Conservation (phyloP, 1,140 invertebrate genomes). For the Bradynema listronoti region DNA sequence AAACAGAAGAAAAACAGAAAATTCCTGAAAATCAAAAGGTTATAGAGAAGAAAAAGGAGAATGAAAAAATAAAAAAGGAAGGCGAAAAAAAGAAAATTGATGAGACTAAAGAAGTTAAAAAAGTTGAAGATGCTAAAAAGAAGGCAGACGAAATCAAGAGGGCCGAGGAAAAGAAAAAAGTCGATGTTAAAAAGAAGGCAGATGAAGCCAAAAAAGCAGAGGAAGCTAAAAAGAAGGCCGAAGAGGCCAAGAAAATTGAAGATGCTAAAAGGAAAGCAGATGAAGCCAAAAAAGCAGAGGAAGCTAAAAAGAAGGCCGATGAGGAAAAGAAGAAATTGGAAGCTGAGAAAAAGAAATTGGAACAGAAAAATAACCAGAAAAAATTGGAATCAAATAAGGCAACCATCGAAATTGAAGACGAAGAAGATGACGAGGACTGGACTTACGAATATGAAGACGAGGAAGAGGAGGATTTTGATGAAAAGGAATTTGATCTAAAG, state of each 20-base stretch:
- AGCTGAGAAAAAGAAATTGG: background rate
- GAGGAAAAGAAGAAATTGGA: slow-evolving; percentile 7
- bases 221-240: slow-evolving; percentile 4
- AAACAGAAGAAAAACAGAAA: no score
- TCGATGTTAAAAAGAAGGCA: background rate
- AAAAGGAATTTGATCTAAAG: no score
- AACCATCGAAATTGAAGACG: no score
- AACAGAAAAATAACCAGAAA: no score
- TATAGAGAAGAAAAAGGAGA: no score
- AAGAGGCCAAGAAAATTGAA: slow-evolving; percentile 5
- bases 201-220: slow-evolving; percentile 3
- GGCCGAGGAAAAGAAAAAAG: slow-evolving; percentile 1
- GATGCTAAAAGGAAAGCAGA: background rate
- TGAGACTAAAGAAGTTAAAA: background rate
- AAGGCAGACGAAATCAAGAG: slow-evolving; percentile 1
- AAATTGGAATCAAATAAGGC: background rate
- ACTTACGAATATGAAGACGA: no score
- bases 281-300: background rate
- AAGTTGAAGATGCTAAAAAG: slow-evolving; percentile 3
- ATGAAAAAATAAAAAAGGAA: no score
- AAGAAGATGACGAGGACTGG: no score
- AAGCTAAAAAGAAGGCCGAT: no score
- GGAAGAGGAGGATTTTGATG: no score
- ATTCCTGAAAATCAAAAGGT: no score
- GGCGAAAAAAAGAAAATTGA: background rate